These are phyloP conservation scores for Typhlichthys subterraneus DNA, from an alignment of 2,797 vertebrate genomes.

Conservation along the genomic window DNA sequence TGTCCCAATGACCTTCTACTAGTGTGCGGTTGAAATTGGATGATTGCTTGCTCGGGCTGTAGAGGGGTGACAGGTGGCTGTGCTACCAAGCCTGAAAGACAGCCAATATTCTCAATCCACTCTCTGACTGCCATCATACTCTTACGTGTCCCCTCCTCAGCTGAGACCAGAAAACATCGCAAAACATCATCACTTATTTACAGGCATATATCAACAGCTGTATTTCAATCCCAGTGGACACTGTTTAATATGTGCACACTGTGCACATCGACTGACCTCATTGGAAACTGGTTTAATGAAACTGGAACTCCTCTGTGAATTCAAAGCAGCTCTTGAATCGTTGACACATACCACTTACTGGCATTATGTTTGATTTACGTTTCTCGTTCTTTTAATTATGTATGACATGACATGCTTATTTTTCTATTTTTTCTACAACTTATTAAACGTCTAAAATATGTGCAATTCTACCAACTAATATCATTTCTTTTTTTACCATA, in stretches of 20 bases:
- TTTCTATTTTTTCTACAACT: background rate
- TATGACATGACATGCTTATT: conserved; percentile 26
- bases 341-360: conserved; percentile 2
- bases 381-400: too few species aligned
- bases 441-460: conserved; percentile 11
- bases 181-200: conserved; percentile 72
- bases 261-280: conserved; percentile 11
- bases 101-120: conserved; percentile 61
- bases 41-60: conserved; percentile 74
- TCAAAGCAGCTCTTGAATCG: conserved; percentile 33
- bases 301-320: conserved; percentile 25
- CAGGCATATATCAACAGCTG: conserved; percentile 50
- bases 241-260: conserved; percentile 40
- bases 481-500: conserved; percentile 1
- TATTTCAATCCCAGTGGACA: conserved; percentile 62
- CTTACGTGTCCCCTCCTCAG: conserved; percentile 39
- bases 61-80: conserved; percentile 80
- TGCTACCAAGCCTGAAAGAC: conserved; percentile 74
- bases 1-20: conserved; percentile 72
- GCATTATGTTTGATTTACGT: conserved; percentile 1
- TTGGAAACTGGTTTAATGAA: conserved; percentile 46
- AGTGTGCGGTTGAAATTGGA: conserved; percentile 71
- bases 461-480: conserved; percentile 22
- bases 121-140: conserved; percentile 43
- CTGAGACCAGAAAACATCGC: conserved; percentile 65